phyloP scores from a whole-genome alignment of 2,888 invertebrate genomes.

The Apodemia duryi region DNA sequence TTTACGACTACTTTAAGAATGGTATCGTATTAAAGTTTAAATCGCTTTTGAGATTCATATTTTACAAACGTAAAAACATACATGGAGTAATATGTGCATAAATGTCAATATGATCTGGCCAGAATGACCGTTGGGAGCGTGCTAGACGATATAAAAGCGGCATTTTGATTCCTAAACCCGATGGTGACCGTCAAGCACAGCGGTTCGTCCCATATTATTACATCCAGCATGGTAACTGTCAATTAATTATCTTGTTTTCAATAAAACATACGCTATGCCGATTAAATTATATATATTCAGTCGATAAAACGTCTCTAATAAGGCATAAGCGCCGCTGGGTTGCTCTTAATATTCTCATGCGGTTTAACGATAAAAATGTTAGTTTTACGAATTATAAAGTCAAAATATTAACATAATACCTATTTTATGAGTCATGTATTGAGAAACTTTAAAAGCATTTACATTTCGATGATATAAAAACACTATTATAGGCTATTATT shows the following conservation, averaged over 20 bases:
- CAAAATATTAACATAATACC: constrained; percentile 43
- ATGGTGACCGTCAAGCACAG: constrained; percentile 54
- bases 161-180: constrained; percentile 55
- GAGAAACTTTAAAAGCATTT: too few relatives aligned
- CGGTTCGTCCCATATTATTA: constrained; percentile 65
- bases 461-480: too few relatives aligned
- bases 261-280: constrained; percentile 71
- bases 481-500: too few relatives aligned
- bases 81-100: constrained; percentile 79
- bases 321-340: constrained; percentile 59
- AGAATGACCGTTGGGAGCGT: constrained; percentile 41
- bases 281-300: constrained; percentile 72
- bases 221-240: constrained; percentile 75
- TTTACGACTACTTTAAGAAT: constrained; percentile 64
- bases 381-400: constrained; percentile 50
- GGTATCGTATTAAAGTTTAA: constrained; percentile 57
- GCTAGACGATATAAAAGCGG: constrained; percentile 56
- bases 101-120: constrained; percentile 71
- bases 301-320: constrained; percentile 65
- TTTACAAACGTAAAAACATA: constrained; percentile 75
- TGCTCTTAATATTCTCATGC: constrained; percentile 50
- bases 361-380: constrained; percentile 54
- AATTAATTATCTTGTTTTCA: constrained; percentile 75
- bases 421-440: not conserved
- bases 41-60: constrained; percentile 68